Evolutionary conservation across 2,888 invertebrate genomes (phyloP).

Genomic region (Erpobdella octoculata): DNA sequence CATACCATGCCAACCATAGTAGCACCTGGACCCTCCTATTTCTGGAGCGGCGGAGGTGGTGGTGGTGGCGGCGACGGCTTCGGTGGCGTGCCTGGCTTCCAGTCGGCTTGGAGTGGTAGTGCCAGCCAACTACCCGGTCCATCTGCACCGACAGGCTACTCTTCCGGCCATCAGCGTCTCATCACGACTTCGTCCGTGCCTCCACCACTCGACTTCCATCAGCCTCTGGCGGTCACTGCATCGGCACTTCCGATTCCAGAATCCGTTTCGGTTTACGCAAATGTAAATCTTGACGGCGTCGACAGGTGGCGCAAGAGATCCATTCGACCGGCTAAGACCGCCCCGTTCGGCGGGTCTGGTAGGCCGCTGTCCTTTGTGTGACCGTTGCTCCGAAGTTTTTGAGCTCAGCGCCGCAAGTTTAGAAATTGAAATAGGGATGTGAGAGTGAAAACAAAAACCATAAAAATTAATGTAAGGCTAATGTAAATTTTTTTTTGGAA

Average conservation of each 20-base stretch:
- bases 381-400: background rate
- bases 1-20: background rate
- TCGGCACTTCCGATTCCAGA: background rate
- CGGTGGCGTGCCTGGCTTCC: background rate
- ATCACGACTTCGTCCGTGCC: background rate
- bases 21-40: background rate
- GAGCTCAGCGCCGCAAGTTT: background rate
- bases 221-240: background rate
- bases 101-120: background rate
- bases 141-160: background rate
- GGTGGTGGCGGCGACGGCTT: background rate
- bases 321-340: slow-evolving; percentile 11
- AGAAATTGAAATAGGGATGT: background rate
- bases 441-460: background rate
- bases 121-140: background rate
- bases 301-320: slow-evolving; percentile 22
- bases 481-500: too few relatives aligned
- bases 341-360: background rate
- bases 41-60: background rate
- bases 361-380: slow-evolving; percentile 1
- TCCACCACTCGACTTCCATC: background rate
- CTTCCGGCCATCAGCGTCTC: background rate
- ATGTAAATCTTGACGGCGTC: slow-evolving; percentile 17
- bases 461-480: too few relatives aligned
- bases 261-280: slow-evolving; percentile 8